These are phyloP conservation scores for Holcopasites calliopsidis DNA, from an alignment of 1,140 invertebrate genomes.

Conservation along the genomic window DNA sequence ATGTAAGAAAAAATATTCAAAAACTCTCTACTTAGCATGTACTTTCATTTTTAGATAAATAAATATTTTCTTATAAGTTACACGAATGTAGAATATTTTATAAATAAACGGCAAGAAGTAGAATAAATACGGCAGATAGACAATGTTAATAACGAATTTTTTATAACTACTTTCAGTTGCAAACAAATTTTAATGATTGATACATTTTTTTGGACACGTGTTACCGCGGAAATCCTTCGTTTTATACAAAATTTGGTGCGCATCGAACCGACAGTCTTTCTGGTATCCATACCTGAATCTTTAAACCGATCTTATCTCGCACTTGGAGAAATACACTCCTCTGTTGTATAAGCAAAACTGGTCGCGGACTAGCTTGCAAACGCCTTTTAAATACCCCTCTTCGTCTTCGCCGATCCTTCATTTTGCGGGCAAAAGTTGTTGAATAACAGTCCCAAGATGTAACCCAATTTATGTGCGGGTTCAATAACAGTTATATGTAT, in stretches of 20 bases:
- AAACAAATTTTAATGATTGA: not conserved
- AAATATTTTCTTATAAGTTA: too few relatives aligned
- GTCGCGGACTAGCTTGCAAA: slow-evolving; percentile 24
- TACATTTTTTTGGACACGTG: not conserved
- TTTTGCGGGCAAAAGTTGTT: slow-evolving; percentile 14
- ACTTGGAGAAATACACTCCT: slow-evolving; percentile 53
- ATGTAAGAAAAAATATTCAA: too few relatives aligned
- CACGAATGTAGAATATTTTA: too few relatives aligned
- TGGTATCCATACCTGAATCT: not conserved
- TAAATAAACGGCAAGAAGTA: too few relatives aligned
- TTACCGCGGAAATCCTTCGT: not conserved
- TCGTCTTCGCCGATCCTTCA: slow-evolving; percentile 6
- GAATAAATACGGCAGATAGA: too few relatives aligned
- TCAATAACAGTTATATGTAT: not conserved
- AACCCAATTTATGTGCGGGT: not conserved
- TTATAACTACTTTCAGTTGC: too few relatives aligned
- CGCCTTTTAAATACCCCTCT: slow-evolving; percentile 63
- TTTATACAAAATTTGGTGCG: not conserved
- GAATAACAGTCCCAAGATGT: slow-evolving; percentile 4
- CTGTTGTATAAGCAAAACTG: slow-evolving; percentile 54
- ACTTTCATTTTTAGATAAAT: too few relatives aligned
- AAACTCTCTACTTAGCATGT: too few relatives aligned
- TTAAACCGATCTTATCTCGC: slow-evolving; percentile 52
- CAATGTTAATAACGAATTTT: too few relatives aligned
- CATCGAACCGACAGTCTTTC: not conserved